A percentile compares a stretch with the other conserved stretches of the same genome.
These are phyloP conservation scores for Holacanthus passer DNA, from an alignment of 2,113 vertebrate species.

Conservation along the genomic window DNA sequence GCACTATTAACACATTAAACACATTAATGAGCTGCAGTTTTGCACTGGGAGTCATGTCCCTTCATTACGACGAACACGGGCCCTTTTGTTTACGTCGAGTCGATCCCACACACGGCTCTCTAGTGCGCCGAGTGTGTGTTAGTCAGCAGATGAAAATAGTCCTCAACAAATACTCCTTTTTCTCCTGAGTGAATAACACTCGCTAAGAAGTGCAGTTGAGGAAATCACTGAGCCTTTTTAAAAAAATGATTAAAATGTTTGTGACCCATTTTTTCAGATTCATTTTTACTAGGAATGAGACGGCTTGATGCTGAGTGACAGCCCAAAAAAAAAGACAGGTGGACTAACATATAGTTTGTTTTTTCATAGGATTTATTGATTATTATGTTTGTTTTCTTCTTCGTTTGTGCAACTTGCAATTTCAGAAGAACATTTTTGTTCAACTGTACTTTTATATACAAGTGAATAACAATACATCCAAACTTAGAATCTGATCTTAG, in stretches of 20 bases:
- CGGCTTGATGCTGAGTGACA: neutral
- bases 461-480: neutral
- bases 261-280: neutral
- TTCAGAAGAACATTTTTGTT: neutral
- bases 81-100: conserved; percentile 23
- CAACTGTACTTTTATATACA: neutral
- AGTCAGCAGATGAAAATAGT: conserved; percentile 20
- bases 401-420: neutral
- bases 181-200: neutral
- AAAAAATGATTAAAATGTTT: too few relatives aligned
- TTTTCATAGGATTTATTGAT: neutral
- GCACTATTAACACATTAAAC: neutral
- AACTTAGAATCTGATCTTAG: neutral
- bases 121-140: conserved; percentile 1
- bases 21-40: neutral
- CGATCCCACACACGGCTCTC: conserved; percentile 19
- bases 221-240: neutral
- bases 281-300: neutral
- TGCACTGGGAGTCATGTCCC: conserved; percentile 4
- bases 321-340: neutral
- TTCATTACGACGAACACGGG: neutral
- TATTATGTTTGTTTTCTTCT: neutral
- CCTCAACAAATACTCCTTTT: neutral
- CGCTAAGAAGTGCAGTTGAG: neutral
- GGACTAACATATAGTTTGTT: neutral